Evolutionary conservation across 2,888 invertebrate species (phyloP), one percentile per base, ranked within the genome.

Genomic region (Tachina grossa): DNA sequence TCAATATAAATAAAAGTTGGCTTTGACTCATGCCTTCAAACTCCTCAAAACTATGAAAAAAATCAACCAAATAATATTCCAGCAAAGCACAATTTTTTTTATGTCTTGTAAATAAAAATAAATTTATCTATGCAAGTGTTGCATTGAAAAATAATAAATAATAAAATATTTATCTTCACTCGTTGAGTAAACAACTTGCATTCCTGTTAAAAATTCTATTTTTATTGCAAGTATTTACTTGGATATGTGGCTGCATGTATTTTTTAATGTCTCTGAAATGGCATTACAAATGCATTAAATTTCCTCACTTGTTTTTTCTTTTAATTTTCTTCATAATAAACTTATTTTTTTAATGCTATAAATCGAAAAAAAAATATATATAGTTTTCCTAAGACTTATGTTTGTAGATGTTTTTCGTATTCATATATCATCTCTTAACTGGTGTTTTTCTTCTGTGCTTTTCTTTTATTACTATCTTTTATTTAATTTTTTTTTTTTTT

Each of bases 201-300:
- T 79, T 31, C n/a, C 47, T 63, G 9, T 47, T 41, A 65, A 10
- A 16, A 72, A 22, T 72, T 22, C 65, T 43, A 59, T 57, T 47
- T 74, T 31, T 31, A 53, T 16, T 1, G 45, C 43, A 45, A 45
- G 9, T 45, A 51, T 49, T 47, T 45, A 51, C 41, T 47, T 61
- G 51, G 9, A 11, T 31, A 31, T 31, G 31, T 51, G 76, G 13
- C 14, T 53, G n/a, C 9, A 14, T 65, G 9, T 65, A 16, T 19
- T 31, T 19, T 45, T 43, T 65, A 22, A 43, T 61, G 61, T 43
- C 53, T 53, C 51, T 63, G 66, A 75, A 84, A 65, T 75, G 53
- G 72, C 82, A 85, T 85, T 85, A 85, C 78, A 85, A 82, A 85
- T 85, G 85, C 85, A 85, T 85, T 85, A 82, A 85, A 85, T 85